These are phyloP conservation scores for Mesocentrotus franciscanus DNA, from an alignment of 53 echinoderm and acorn worm species.

Conservation along the genomic window DNA sequence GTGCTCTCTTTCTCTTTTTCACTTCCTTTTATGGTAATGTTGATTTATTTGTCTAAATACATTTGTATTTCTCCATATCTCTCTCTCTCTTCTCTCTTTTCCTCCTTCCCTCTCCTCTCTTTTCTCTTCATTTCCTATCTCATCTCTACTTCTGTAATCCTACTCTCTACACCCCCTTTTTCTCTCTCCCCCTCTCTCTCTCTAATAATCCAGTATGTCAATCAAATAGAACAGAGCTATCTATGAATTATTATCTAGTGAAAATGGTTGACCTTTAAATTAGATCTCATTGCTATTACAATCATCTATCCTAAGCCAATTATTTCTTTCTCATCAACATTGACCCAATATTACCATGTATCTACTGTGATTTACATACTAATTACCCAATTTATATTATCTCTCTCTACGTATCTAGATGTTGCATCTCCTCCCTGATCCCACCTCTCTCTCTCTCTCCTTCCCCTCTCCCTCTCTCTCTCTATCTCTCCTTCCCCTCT, in stretches of 20 bases:
- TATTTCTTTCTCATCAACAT: background rate
- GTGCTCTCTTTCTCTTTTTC: background rate
- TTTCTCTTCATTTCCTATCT: background rate
- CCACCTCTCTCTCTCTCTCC: background rate
- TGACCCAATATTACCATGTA: background rate
- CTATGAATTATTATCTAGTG: no score
- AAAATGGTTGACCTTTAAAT: no score
- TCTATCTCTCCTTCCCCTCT: background rate
- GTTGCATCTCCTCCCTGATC: background rate
- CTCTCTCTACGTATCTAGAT: background rate
- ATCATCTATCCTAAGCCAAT: no score
- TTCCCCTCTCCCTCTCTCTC: background rate
- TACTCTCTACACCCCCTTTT: no score
- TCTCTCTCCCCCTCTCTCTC: no score
- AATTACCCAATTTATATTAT: background rate
- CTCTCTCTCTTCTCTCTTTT: background rate
- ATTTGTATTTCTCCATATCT: background rate
- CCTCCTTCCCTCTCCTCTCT: background rate
- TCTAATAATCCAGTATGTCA: no score
- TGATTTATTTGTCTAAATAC: background rate
- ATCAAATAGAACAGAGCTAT: no score
- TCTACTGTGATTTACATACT: background rate
- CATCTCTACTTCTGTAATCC: background rate
- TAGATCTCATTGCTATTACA: no score
- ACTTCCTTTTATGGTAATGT: background rate